A percentile compares a stretch with the other conserved stretches of the same genome.
These are phyloP conservation scores for Odontamblyopus lacepedii DNA, from an alignment of 2,797 vertebrate species.

Conservation along the genomic window DNA sequence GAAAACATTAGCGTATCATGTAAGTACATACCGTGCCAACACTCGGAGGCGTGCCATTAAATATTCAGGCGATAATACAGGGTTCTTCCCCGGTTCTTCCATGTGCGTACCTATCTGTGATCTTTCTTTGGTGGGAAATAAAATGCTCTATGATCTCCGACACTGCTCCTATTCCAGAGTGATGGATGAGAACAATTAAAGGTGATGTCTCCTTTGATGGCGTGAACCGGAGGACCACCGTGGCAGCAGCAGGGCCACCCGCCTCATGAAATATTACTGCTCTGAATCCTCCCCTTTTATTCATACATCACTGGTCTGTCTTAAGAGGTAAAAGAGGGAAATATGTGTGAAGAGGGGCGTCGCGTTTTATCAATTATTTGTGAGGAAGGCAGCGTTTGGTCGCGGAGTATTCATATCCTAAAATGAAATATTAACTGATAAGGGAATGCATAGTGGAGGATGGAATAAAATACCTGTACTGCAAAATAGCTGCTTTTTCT, in stretches of 20 bases:
- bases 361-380: conserved; percentile 1
- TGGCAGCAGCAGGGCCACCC: conserved; percentile 50
- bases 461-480: not conserved
- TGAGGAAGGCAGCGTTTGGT: not conserved
- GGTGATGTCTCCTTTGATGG: conserved; percentile 69
- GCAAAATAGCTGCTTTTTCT: too few relatives aligned
- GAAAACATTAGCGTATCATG: conserved; percentile 15
- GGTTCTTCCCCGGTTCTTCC: conserved; percentile 3
- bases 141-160: conserved; percentile 55
- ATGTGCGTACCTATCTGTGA: conserved; percentile 20
- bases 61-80: conserved; percentile 23
- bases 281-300: conserved; percentile 57
- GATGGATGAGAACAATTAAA: conserved; percentile 74
- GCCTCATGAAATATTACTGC: conserved; percentile 68
- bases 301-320: conserved; percentile 48
- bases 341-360: conserved; percentile 12
- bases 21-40: conserved; percentile 27
- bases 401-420: not conserved
- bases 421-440: conserved; percentile 1
- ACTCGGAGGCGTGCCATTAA: conserved; percentile 23
- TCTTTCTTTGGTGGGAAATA: conserved; percentile 35
- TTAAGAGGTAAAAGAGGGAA: conserved; percentile 24
- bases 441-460: not conserved
- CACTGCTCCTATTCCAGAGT: conserved; percentile 51
- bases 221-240: conserved; percentile 55